A percentile compares a stretch with the other conserved stretches of the same genome.
Evolutionary conservation across 2,888 invertebrate genomes (phyloP).

Genomic region (Volucella inanis): DNA sequence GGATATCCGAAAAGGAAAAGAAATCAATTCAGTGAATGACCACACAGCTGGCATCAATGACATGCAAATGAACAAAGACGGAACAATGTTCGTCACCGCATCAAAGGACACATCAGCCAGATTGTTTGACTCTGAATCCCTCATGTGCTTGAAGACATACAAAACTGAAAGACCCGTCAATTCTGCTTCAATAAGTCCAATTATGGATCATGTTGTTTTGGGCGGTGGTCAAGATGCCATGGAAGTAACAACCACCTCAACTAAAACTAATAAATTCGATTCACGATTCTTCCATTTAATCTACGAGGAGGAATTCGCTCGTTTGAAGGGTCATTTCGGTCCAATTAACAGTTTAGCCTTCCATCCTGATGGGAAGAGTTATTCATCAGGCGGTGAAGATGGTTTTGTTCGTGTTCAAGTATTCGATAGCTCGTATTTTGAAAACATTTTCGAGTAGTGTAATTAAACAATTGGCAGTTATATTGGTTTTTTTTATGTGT

Average conservation of each 20-base stretch:
- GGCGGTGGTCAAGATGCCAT: conserved; percentile 99
- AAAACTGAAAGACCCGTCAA: conserved; percentile 99
- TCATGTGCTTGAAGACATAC: conserved; percentile 95
- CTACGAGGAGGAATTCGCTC: conserved; percentile 98
- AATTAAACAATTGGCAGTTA: conserved; percentile 49
- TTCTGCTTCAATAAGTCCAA: conserved; percentile 98
- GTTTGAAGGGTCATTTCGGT: conserved; percentile 99
- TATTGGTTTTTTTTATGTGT: conserved; percentile 28
- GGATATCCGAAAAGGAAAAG: conserved; percentile 95
- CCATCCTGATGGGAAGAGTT: conserved; percentile 98
- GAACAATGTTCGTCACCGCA: conserved; percentile 98
- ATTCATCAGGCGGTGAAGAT: conserved; percentile 99
- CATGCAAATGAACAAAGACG: conserved; percentile 96
- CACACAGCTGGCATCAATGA: conserved; percentile 96
- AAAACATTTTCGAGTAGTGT: conserved; percentile 94
- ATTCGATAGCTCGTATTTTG: conserved; percentile 98
- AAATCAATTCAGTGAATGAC: conserved; percentile 90
- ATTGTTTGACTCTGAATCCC: conserved; percentile 93
- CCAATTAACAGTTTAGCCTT: conserved; percentile 99
- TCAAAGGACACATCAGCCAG: conserved; percentile 98
- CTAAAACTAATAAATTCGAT: conserved; percentile 98
- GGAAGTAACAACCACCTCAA: conserved; percentile 98
- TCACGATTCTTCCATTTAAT: conserved; percentile 96
- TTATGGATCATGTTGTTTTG: conserved; percentile 96
- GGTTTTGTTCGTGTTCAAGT: conserved; percentile 98